Evolutionary conservation across 2,888 invertebrate genomes (phyloP), one percentile per base, ranked within the genome.

Genomic region (Nomada ferruginata): DNA sequence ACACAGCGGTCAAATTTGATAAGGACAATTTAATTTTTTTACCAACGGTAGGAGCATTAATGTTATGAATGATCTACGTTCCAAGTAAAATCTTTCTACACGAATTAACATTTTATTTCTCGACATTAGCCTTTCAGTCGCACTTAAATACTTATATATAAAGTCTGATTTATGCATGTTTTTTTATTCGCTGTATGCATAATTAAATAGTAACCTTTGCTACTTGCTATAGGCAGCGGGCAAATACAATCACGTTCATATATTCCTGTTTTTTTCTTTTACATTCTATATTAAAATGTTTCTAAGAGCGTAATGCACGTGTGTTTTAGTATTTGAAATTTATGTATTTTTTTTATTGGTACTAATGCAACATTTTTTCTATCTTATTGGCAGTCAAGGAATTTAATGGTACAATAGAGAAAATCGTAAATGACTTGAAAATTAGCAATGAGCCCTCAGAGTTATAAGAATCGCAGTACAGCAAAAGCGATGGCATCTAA

Each of bases 401-500:
- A 73, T 73, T 63, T 59, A 26, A 71, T 76, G 74, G 59, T 72
- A 66, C 53, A 83, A 57, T 52, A 55, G 76, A 77, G 69, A 78
- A 59, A 61, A 79, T 82, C 77, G 61, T 55, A 64, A 88, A 77
- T 82, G 85, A 86, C 70, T 86, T 50, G 50, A 78, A 74, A 77
- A 83, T 84, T 77, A 87, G 90, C 84, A 89, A 95, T 95, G 95
- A 95, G 94, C 87, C 95, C 95, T 80, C 94, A 94, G 91, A 94
- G 93, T 89, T 94, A 94, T 94, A 95, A 95, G 91, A 94, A 94
- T 89, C 94, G 94, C 91, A 91, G 94, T 80, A 91, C 91, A 80
- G 80, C 90, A 87, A 91, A 89, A 89, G 86, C 90, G 84, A 93
- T 93, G 93, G 90, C 93, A 85, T 92, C 93, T 59, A 93, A 94